Conservation (phyloP, 2,888 invertebrate species). For the Tachystola acroxantha region DNA sequence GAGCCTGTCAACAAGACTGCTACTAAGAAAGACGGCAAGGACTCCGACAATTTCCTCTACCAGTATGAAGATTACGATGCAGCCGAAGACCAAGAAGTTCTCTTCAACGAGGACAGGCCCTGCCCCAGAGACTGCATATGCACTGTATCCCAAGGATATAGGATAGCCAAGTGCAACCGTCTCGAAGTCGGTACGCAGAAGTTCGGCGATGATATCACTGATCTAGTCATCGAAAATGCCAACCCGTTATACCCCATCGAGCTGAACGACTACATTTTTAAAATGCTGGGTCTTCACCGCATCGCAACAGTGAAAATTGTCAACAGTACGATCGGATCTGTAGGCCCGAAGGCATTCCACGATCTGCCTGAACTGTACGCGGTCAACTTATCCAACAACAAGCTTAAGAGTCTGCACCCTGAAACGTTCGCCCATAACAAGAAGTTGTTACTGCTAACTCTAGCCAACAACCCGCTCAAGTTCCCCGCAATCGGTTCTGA, state of each 20-base stretch:
- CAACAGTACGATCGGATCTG: constrained; percentile 82
- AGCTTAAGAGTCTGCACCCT: constrained; percentile 81
- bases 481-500: constrained; percentile 55
- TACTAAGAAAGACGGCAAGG: constrained; percentile 45
- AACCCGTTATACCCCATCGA: constrained; percentile 77
- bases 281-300: constrained; percentile 80
- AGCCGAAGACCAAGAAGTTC: constrained; percentile 67
- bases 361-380: constrained; percentile 82
- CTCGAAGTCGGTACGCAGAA: constrained; percentile 82
- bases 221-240: constrained; percentile 81
- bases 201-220: constrained; percentile 82
- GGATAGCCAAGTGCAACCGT: constrained; percentile 82
- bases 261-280: constrained; percentile 79
- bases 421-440: constrained; percentile 84
- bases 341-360: constrained; percentile 84
- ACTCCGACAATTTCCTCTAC: constrained; percentile 48
- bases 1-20: constrained; percentile 54
- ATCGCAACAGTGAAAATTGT: constrained; percentile 83
- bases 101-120: constrained; percentile 68
- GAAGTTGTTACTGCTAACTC: constrained; percentile 81
- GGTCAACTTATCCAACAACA: constrained; percentile 83
- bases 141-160: constrained; percentile 77
- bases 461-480: constrained; percentile 81
- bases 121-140: constrained; percentile 82
- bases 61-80: constrained; percentile 66